Conservation (phyloP, 2,113 vertebrate species). For the Elephantulus edwardii region DNA sequence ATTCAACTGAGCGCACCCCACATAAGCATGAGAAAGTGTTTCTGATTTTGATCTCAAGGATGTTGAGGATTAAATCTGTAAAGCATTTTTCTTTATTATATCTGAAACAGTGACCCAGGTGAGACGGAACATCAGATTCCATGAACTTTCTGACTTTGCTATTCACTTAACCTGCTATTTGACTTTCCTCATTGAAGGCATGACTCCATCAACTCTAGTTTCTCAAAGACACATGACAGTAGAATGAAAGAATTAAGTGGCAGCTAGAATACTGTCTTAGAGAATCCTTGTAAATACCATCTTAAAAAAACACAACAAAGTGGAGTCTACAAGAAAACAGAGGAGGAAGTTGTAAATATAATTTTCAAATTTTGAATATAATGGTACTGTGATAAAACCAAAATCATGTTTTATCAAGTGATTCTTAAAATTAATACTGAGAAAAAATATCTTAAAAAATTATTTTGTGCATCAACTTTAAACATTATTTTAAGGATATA, state of each 20-base stretch:
- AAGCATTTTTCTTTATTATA: background rate
- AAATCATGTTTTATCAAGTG: conserved; percentile 14
- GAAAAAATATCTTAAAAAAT: background rate
- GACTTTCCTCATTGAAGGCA: background rate
- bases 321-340: background rate
- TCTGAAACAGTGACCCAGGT: background rate
- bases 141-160: background rate
- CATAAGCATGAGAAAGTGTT: background rate
- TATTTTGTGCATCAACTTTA: too few species aligned
- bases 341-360: background rate
- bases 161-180: background rate
- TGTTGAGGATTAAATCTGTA: background rate
- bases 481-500: background rate
- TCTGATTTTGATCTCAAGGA: background rate
- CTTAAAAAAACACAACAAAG: background rate
- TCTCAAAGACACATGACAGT: background rate
- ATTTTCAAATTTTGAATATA: conserved; percentile 7
- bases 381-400: background rate
- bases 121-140: background rate
- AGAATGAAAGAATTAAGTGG: background rate
- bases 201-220: background rate
- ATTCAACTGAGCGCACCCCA: background rate
- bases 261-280: background rate
- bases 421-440: conserved; percentile 18
- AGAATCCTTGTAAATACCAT: background rate